These are phyloP conservation scores for Eleginops maclovinus DNA, from an alignment of 2,113 vertebrate species.

Conservation along the genomic window DNA sequence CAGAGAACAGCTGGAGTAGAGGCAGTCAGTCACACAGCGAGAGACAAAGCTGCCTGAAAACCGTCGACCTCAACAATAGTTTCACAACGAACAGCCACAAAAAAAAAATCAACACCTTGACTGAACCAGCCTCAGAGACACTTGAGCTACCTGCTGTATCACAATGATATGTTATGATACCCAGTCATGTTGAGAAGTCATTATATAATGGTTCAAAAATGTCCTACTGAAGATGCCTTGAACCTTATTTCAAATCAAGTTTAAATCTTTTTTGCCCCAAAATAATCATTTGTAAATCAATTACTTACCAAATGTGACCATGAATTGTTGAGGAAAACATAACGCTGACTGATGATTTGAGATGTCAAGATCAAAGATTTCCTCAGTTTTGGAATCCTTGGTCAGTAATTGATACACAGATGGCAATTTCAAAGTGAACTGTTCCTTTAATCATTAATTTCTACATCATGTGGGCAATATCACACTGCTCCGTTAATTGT, in stretches of 20 bases:
- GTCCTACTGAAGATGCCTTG: constrained; percentile 9
- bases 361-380: no score
- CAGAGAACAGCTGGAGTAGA: constrained; percentile 81
- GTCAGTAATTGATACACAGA: no score
- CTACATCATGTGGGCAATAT: neutral
- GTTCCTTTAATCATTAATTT: neutral
- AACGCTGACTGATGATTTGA: no score
- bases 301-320: no score
- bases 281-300: no score
- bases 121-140: neutral
- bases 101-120: neutral
- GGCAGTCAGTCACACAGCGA: constrained; percentile 44
- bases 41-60: constrained; percentile 56
- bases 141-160: neutral
- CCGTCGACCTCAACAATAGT: constrained; percentile 13
- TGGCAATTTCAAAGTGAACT: no score
- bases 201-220: constrained; percentile 22
- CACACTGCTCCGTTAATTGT: neutral
- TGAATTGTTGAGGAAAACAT: no score
- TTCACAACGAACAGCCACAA: neutral
- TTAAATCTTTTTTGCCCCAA: neutral
- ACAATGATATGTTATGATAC: constrained; percentile 8
- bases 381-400: no score
- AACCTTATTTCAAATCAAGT: neutral
- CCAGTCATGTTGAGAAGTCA: neutral